Evolutionary conservation across 2,113 vertebrate genomes (phyloP).

Genomic region (Anolis sagrei): DNA sequence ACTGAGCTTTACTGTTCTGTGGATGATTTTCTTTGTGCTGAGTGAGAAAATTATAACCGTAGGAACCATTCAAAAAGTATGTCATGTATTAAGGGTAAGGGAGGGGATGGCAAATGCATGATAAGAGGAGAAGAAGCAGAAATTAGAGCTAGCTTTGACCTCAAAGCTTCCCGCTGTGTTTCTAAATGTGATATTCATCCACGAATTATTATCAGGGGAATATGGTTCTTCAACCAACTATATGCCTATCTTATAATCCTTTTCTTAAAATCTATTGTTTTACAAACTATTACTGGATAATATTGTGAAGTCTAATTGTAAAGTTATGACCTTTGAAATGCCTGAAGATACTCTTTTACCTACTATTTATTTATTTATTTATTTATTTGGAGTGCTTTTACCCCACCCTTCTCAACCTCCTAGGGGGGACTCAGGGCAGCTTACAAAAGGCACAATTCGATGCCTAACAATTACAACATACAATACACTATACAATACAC

Average conservation of each 20-base stretch:
- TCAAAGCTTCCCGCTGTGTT: background rate
- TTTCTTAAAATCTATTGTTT: background rate
- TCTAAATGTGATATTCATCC: background rate
- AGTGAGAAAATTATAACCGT: background rate
- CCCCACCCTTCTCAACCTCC: too few species aligned
- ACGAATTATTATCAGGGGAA: background rate
- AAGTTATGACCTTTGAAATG: too few species aligned
- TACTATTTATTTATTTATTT: too few species aligned
- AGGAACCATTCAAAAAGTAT: background rate
- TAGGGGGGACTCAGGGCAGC: too few species aligned
- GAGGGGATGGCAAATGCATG: background rate
- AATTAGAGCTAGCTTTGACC: background rate
- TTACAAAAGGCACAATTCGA: too few species aligned
- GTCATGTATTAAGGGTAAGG: background rate
- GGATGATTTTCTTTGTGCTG: background rate
- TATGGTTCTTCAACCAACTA: background rate
- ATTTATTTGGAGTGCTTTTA: too few species aligned
- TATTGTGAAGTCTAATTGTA: background rate
- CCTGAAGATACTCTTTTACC: background rate
- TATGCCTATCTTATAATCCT: background rate
- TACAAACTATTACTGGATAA: background rate
- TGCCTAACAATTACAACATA: too few species aligned
- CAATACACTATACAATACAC: too few species aligned
- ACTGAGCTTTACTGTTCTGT: background rate
- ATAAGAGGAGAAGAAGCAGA: background rate